phyloP scores from a whole-genome alignment of 2,888 invertebrate genomes.

The Thysanoteuthis rhombus region DNA sequence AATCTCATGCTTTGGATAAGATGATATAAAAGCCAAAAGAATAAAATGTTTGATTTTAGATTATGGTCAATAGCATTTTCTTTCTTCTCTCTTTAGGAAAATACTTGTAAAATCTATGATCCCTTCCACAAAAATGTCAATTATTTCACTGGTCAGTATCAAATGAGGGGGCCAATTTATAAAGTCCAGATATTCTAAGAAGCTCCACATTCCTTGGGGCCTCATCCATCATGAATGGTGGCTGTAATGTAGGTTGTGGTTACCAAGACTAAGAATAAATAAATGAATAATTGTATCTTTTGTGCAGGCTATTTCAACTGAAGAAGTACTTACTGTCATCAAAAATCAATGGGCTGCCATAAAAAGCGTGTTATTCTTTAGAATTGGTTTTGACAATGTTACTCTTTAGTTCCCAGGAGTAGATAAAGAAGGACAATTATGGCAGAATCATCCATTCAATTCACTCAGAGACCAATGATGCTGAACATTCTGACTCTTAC shows the following conservation, averaged over 20 bases:
- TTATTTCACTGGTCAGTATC: not conserved
- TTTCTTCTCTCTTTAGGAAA: too few species aligned
- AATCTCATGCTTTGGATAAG: too few species aligned
- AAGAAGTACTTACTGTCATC: not conserved
- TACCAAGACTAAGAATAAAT: not conserved
- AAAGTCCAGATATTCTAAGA: not conserved
- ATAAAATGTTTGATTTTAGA: too few species aligned
- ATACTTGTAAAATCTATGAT: not conserved
- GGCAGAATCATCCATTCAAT: not conserved
- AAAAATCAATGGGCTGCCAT: slow-evolving; percentile 12
- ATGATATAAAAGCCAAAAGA: too few species aligned
- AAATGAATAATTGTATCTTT: not conserved
- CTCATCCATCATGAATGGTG: not conserved
- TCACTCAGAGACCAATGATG: not conserved
- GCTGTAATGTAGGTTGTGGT: not conserved
- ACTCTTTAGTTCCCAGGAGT: not conserved
- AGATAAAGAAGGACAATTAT: not conserved
- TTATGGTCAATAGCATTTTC: too few species aligned
- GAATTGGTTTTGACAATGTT: not conserved
- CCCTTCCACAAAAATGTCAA: not conserved
- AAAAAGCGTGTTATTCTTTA: not conserved
- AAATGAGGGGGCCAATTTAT: not conserved
- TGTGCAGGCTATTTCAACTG: not conserved
- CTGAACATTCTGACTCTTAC: not conserved
- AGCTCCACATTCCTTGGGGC: not conserved